A percentile compares a stretch with the other conserved stretches of the same genome.
Evolutionary conservation across 2,888 invertebrate species (phyloP).

Genomic region (Apamea anceps): DNA sequence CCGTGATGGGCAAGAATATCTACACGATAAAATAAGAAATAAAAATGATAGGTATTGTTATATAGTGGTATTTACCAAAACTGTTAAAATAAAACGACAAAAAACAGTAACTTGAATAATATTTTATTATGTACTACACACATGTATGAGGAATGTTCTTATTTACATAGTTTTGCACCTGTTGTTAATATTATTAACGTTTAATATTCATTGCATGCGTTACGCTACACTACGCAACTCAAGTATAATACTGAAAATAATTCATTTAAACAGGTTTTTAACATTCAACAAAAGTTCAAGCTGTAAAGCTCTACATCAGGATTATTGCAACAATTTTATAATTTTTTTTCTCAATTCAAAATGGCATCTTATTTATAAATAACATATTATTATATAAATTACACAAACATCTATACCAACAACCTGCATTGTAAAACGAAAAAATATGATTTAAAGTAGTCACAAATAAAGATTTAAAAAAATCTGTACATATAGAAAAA

Average conservation of each 20-base stretch:
- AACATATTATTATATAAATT: conserved; percentile 67
- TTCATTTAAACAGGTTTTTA: conserved; percentile 71
- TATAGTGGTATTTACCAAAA: background rate
- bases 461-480: conserved; percentile 70
- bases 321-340: conserved; percentile 69
- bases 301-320: conserved; percentile 60
- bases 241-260: conserved; percentile 82
- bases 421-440: conserved; percentile 71
- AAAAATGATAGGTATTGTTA: too few species aligned
- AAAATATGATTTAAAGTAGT: conserved; percentile 67
- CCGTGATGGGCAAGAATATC: too few species aligned
- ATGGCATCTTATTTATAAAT: conserved; percentile 73
- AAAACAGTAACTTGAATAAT: conserved; percentile 90
- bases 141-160: conserved; percentile 91
- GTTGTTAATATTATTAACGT: conserved; percentile 57
- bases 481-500: conserved; percentile 76
- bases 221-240: conserved; percentile 75
- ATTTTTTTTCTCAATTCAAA: conserved; percentile 68
- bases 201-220: conserved; percentile 67
- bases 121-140: conserved; percentile 90
- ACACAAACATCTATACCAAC: conserved; percentile 68
- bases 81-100: conserved; percentile 78
- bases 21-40: too few species aligned
- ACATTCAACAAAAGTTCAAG: conserved; percentile 65
- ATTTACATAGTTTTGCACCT: conserved; percentile 88